These are phyloP conservation scores for Muntiacus reevesi DNA, from an alignment of 2,113 vertebrate genomes.

Conservation along the genomic window DNA sequence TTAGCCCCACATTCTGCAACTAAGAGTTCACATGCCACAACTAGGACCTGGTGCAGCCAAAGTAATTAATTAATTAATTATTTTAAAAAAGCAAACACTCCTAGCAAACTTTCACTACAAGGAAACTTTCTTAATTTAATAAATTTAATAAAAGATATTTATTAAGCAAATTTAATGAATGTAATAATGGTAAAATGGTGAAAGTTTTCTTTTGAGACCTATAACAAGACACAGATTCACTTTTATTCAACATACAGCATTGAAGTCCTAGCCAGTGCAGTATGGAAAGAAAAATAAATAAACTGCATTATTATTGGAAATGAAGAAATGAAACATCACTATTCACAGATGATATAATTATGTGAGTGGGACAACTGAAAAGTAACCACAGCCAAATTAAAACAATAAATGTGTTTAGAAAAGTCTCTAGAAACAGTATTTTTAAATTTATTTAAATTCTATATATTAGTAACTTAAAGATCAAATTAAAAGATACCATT, in stretches of 20 bases:
- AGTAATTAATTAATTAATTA: not conserved
- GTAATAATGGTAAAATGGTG: not conserved
- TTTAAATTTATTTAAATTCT: not conserved
- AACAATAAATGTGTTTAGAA: not conserved
- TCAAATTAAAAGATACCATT: not conserved
- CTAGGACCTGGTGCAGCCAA: not conserved
- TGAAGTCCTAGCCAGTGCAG: not conserved
- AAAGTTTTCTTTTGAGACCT: not conserved
- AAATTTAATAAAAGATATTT: not conserved
- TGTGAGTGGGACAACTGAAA: not conserved
- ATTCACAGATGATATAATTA: not conserved
- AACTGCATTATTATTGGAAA: not conserved
- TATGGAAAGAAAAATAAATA: not conserved
- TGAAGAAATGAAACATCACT: not conserved
- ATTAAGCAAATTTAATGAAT: not conserved
- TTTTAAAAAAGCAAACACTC: not conserved
- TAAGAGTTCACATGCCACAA: not conserved
- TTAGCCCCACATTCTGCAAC: not conserved
- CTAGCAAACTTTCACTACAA: not conserved
- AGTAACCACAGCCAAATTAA: not conserved
- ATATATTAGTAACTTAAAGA: not conserved
- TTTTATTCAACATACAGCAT: not conserved
- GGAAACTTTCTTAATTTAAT: constrained; percentile 3
- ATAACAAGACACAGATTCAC: not conserved
- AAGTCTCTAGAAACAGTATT: not conserved